Evolutionary conservation across 1,140 invertebrate species (phyloP).

Genomic region (Leptinotarsa defecta): DNA sequence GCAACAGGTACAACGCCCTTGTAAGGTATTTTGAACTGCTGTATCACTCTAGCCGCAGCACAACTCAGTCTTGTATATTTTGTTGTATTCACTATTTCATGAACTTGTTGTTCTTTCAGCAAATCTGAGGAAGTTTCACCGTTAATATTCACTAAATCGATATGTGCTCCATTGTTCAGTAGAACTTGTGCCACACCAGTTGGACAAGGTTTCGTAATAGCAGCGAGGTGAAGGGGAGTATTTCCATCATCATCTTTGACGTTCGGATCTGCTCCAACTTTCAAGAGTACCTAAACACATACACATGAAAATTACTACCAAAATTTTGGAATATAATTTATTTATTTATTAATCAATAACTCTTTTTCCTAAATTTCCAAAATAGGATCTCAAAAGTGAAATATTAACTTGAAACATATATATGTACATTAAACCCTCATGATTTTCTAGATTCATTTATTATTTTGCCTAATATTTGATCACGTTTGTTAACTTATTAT

Average conservation of each 20-base stretch:
- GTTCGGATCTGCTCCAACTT: constrained; percentile 81
- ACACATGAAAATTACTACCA: neutral
- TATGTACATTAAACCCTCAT: no score
- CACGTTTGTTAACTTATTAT: no score
- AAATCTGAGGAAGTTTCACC: constrained; percentile 78
- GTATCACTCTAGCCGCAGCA: constrained; percentile 77
- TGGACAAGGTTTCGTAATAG: constrained; percentile 66
- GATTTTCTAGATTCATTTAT: no score
- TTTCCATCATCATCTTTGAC: constrained; percentile 77
- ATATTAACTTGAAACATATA: no score
- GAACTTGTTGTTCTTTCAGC: constrained; percentile 65
- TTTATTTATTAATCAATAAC: no score
- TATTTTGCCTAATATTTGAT: no score
- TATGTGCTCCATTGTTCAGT: constrained; percentile 79
- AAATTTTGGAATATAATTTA: no score
- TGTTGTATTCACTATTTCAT: constrained; percentile 76
- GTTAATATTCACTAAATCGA: constrained; percentile 82
- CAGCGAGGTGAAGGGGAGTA: constrained; percentile 80
- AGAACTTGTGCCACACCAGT: constrained; percentile 71
- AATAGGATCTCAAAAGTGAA: no score
- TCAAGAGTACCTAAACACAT: constrained; percentile 67
- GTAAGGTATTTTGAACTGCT: constrained; percentile 66
- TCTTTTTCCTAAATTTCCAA: no score
- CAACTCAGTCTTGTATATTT: constrained; percentile 80
- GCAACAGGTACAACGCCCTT: constrained; percentile 65